Evolutionary conservation across 2,113 vertebrate species (phyloP), one percentile per base, ranked within the genome.

Genomic region (Aspiorhynchus laticeps): DNA sequence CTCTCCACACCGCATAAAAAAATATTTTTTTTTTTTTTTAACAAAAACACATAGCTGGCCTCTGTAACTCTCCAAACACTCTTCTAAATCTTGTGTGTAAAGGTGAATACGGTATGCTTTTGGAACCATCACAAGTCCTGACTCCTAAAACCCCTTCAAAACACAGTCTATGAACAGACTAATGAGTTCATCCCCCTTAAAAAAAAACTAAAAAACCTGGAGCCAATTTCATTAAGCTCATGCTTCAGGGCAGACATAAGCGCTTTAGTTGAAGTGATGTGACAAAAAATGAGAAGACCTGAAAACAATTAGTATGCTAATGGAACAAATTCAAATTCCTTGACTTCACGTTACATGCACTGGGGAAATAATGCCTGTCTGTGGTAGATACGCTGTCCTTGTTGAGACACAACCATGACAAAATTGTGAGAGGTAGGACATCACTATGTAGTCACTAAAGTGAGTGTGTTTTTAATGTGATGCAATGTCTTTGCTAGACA

Each of bases 241-340:
- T 75, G 82, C 87, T 84, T 53, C 75, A 74, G 69, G 73, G 61
- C 43, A 41, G 77, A 51, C 26, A 81, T 77, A 73, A 86, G 53
- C 85, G 5, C 56, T 90, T 84, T 85, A 80, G 73, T 86, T 78
- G 83, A 88, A 87, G 43, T 63, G 80, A 84, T 87, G 41, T 83
- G 75, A 82, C 43, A 84, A 71, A 88, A 38, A 88, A 78, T 74
- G 38, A 84, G 75, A 91, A 56, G 31, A 84, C 83, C 81, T 85
- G 59, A 88, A 90, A 88, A 91, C 85, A 91, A 90, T 87, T 86
- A 89, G 65, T 79, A 92, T 90, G 88, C 73, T 88, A 92, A 90
- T 90, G 46, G 71, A 1, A 63, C 79, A 87, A 84, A 87, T 69
- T 86, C 26, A 81, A 43, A 86, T 43, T 85, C 79, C 56, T 80